Evolutionary conservation across 2,888 invertebrate genomes (phyloP).

Genomic region (Caenorhabditis sinica): DNA sequence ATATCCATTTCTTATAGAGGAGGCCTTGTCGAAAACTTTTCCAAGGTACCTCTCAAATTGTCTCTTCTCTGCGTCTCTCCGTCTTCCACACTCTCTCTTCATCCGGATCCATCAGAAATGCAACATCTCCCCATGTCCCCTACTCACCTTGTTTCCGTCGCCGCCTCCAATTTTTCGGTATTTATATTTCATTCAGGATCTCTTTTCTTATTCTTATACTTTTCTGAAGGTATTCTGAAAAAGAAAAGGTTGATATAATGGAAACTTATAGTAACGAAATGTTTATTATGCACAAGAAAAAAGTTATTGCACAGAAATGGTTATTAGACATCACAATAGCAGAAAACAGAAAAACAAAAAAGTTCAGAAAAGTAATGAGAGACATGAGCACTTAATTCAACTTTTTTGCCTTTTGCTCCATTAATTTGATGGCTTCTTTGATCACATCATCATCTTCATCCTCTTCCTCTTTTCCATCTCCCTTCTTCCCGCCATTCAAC

Average conservation of each 20-base stretch:
- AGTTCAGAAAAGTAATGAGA: neutral
- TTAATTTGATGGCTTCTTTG: constrained; percentile 50
- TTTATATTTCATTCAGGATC: constrained; percentile 21
- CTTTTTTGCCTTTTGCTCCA: constrained; percentile 63
- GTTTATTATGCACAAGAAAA: too few species aligned
- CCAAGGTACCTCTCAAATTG: constrained; percentile 11
- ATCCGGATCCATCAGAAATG: constrained; percentile 47
- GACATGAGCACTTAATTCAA: constrained; percentile 24
- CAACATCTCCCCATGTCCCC: constrained; percentile 45
- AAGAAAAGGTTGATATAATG: too few species aligned
- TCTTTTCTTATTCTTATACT: too few species aligned
- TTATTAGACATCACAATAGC: too few species aligned
- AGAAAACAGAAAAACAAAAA: neutral
- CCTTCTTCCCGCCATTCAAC: constrained; percentile 25
- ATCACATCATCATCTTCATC: constrained; percentile 64
- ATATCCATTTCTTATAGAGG: constrained; percentile 28
- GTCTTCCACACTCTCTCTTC: constrained; percentile 20
- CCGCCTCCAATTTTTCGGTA: constrained; percentile 33
- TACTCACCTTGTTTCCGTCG: constrained; percentile 59
- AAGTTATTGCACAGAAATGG: too few species aligned
- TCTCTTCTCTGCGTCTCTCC: constrained; percentile 33
- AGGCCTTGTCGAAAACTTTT: constrained; percentile 7
- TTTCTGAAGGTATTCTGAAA: too few species aligned
- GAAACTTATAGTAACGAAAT: too few species aligned
- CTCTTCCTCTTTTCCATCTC: neutral